Percentiles rank a stretch among this genome's conserved stretches.
Evolutionary conservation across 1,140 invertebrate genomes (phyloP).

Genomic region (Pseudomyrmex dendroicus): DNA sequence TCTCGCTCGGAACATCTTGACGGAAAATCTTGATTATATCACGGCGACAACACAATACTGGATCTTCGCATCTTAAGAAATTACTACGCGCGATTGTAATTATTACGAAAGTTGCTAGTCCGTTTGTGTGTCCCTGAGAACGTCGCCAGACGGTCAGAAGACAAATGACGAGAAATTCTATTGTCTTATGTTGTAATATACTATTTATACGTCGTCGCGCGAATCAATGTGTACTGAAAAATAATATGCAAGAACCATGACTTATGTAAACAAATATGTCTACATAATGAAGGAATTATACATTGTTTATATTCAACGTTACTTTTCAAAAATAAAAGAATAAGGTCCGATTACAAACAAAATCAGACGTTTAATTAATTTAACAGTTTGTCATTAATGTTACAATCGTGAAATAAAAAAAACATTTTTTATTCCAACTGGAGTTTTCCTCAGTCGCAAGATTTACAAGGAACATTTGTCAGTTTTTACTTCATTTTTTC

Average conservation of each 20-base stretch:
- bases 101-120: neutral
- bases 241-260: neutral
- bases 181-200: neutral
- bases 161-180: slow-evolving; percentile 6
- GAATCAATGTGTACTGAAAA: slow-evolving; percentile 8
- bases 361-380: too few species aligned
- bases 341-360: too few species aligned
- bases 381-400: too few species aligned
- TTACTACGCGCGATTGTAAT: slow-evolving; percentile 42
- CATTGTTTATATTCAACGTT: too few species aligned
- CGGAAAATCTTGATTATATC: slow-evolving; percentile 30
- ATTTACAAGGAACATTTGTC: too few species aligned
- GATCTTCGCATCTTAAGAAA: slow-evolving; percentile 43
- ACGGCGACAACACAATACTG: slow-evolving; percentile 11
- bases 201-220: neutral
- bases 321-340: too few species aligned
- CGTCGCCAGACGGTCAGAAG: neutral
- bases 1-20: slow-evolving; percentile 17
- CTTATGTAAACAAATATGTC: neutral
- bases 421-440: too few species aligned
- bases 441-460: too few species aligned
- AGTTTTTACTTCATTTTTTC: too few species aligned
- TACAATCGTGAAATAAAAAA: too few species aligned
- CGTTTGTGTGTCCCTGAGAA: neutral
- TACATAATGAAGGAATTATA: too few species aligned